Base-by-base conservation (phyloP, 1,140 invertebrate species). In the Euborellia annulipes region DNA sequence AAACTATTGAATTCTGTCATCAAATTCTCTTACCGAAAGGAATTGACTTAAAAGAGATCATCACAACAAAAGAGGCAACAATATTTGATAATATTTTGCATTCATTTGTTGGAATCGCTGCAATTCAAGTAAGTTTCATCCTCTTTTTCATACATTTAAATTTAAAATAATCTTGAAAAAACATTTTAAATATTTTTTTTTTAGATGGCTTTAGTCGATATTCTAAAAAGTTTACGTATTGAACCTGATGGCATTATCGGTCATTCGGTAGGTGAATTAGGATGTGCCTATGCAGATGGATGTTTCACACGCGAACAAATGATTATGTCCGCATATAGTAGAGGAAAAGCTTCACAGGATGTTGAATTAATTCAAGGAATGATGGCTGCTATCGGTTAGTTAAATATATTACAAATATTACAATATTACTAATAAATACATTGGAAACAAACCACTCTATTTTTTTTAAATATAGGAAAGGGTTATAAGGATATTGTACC, bases 241-340 rank as follows among this genome's bases (percentile, higher is more conserved):
- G 50, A 58, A 30, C 71, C 75, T 9, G 75, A 81, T 61, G 77
- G 77, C 18, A 72, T 82, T 43, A 58, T 82, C 42, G 79, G 79
- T 8, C 78, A 82, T 58, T 80, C 77, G n/a, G 73, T 71, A 7
- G 75, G 75, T 4, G 75, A 76, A 59, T 54, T 78, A 41, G 76
- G 71, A 9, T 82, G 78, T 60, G 76, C 73, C 8, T 82, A 82
- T 60, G 76, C 76, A 49, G 79, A 82, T 59, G 77, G 76, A n/a
- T 70, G 68, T 37, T 64, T 82, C 19, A 78, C 75, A 19, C 65
- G 64, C 14, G 75, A 79, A 52, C 71, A 82, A 58, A 74, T 72
- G 21, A 64, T 82, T 34, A 54, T 76, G 36, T 63, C 73, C 41
- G 75, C 77, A 18, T 78, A 76, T 55, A 72, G 69, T 57, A 57